These are phyloP conservation scores for Ailuropoda melanoleuca DNA, from an alignment of 2,113 vertebrate species.

Conservation along the genomic window DNA sequence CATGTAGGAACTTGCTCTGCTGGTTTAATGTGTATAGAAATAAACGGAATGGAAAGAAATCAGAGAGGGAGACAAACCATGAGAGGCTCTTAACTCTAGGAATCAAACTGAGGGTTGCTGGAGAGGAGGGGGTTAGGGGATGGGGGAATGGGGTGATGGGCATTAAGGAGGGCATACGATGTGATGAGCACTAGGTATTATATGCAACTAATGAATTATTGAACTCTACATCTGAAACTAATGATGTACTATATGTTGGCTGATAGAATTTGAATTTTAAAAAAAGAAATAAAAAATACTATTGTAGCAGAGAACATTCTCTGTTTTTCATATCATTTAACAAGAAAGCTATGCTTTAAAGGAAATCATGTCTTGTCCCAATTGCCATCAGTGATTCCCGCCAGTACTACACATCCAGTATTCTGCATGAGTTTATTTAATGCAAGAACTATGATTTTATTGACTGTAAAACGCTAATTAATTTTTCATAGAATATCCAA, in stretches of 20 bases:
- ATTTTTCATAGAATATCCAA: not conserved
- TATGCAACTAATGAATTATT: not conserved
- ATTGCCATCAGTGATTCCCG: not conserved
- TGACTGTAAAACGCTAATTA: slow-evolving; percentile 10
- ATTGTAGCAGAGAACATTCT: not conserved
- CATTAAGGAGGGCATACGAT: not conserved
- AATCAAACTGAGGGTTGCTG: not conserved
- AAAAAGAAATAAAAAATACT: not conserved
- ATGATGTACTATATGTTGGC: not conserved
- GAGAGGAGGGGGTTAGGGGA: not conserved
- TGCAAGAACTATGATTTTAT: not conserved
- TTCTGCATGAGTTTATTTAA: not conserved
- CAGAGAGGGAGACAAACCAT: not conserved
- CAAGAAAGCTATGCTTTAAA: not conserved
- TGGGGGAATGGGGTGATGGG: not conserved
- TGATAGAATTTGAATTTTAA: not conserved
- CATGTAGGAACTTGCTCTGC: not conserved
- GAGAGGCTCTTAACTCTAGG: not conserved
- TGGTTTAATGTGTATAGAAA: not conserved
- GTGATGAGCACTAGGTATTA: not conserved
- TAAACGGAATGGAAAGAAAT: not conserved
- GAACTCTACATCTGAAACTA: not conserved
- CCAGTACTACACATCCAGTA: not conserved
- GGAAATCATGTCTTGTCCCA: not conserved
- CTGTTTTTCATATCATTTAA: not conserved